phyloP scores from a whole-genome alignment of 2,888 invertebrate genomes.

The Hipparchia sbordonii region DNA sequence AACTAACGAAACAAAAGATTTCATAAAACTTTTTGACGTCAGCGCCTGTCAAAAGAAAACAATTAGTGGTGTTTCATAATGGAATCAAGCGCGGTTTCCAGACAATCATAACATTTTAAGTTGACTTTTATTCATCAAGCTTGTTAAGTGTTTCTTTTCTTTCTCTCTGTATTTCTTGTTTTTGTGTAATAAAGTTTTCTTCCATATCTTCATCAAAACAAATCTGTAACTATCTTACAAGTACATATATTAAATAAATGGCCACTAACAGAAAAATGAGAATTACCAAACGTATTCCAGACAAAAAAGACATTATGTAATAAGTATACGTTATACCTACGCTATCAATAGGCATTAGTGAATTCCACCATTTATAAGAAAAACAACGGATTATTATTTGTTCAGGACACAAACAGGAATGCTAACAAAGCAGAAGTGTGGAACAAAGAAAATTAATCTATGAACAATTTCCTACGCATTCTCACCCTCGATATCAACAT shows the following conservation, averaged over 20 bases:
- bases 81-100: background rate
- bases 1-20: too few species aligned
- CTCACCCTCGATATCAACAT: constrained; percentile 37
- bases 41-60: constrained; percentile 4
- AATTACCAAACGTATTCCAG: too few species aligned
- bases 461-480: constrained; percentile 46
- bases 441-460: constrained; percentile 43
- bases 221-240: background rate
- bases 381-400: constrained; percentile 1
- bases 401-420: constrained; percentile 26
- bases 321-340: too few species aligned
- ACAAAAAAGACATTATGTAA: too few species aligned
- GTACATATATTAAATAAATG: too few species aligned
- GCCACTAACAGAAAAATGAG: too few species aligned
- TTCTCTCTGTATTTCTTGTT: too few species aligned
- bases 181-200: too few species aligned
- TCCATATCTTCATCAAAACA: background rate
- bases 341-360: too few species aligned
- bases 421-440: constrained; percentile 34
- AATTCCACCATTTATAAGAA: background rate
- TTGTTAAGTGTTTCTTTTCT: background rate
- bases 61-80: background rate
- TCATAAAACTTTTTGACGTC: background rate
- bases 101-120: background rate
- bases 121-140: background rate